Conservation (phyloP, 1,140 invertebrate species). For the Drosophila nigrodunni region DNA sequence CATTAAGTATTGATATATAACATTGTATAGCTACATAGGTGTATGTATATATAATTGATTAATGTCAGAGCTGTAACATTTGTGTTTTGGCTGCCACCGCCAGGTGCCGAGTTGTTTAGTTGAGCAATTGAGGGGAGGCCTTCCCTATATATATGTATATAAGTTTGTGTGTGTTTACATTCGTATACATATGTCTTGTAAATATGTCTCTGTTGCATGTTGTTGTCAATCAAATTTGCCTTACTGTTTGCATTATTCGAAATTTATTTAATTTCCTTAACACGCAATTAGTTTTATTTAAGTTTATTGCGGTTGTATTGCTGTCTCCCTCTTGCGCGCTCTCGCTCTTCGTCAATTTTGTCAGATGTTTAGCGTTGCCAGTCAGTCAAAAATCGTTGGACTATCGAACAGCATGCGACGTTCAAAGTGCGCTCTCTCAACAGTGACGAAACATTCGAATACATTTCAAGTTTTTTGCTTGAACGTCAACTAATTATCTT, state of each 20-base stretch:
- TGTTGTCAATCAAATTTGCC: constrained; percentile 80
- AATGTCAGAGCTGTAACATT: constrained; percentile 72
- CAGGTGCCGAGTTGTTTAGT: constrained; percentile 71
- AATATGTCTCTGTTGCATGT: constrained; percentile 66
- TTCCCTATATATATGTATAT: constrained; percentile 13
- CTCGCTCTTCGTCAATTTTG: constrained; percentile 45
- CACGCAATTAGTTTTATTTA: constrained; percentile 84
- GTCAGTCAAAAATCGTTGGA: constrained; percentile 33
- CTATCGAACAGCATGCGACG: constrained; percentile 31
- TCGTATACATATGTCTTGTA: constrained; percentile 13
- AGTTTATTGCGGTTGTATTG: constrained; percentile 79
- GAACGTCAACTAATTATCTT: not conserved
- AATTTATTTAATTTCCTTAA: constrained; percentile 83
- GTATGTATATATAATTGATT: constrained; percentile 62
- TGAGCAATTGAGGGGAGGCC: constrained; percentile 60
- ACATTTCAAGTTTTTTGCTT: not conserved
- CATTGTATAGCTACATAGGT: constrained; percentile 9
- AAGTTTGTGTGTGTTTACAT: constrained; percentile 1
- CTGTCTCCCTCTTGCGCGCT: constrained; percentile 44
- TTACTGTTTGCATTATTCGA: constrained; percentile 80
- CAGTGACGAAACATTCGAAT: constrained; percentile 8
- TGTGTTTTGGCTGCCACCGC: constrained; percentile 47
- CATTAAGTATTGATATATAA: constrained; percentile 24
- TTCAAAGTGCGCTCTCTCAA: constrained; percentile 27
- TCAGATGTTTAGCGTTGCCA: constrained; percentile 75